A percentile compares a stretch with the other conserved stretches of the same genome.
phyloP scores from a whole-genome alignment of 2,888 invertebrate genomes.

The Athrips mouffetella region DNA sequence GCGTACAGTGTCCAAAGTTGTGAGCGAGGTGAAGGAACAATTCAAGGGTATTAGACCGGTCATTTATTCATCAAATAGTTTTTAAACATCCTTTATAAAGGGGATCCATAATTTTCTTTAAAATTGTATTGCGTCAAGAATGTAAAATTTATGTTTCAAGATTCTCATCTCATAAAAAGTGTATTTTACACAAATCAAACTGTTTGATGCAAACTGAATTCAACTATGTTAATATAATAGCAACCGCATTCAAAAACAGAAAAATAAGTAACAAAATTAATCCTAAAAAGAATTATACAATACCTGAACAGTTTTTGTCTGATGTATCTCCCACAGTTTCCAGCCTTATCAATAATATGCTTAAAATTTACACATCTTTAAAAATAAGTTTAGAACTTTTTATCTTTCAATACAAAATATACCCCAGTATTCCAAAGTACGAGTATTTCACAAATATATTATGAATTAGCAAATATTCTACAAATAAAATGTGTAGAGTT shows the following conservation, averaged over 20 bases:
- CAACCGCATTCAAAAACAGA: background rate
- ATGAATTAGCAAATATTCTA: background rate
- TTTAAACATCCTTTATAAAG: background rate
- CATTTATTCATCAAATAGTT: background rate
- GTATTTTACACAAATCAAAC: background rate
- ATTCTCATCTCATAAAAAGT: background rate
- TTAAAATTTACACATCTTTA: background rate
- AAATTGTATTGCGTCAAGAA: background rate
- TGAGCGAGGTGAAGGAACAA: background rate
- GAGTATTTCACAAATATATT: background rate
- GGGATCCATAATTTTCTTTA: background rate
- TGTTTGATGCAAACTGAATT: background rate
- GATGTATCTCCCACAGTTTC: background rate
- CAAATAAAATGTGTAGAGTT: background rate
- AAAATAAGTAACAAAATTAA: background rate
- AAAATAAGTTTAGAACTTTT: background rate
- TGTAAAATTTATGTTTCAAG: background rate
- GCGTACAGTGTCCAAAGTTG: background rate
- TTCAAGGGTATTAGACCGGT: background rate
- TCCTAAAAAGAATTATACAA: background rate
- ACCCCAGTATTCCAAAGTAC: background rate
- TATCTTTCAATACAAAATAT: conserved; percentile 1
- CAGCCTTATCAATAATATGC: background rate
- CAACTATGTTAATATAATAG: background rate
- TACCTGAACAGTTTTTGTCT: background rate